Conservation (phyloP, 2,888 invertebrate genomes). For the Eurois occulta region DNA sequence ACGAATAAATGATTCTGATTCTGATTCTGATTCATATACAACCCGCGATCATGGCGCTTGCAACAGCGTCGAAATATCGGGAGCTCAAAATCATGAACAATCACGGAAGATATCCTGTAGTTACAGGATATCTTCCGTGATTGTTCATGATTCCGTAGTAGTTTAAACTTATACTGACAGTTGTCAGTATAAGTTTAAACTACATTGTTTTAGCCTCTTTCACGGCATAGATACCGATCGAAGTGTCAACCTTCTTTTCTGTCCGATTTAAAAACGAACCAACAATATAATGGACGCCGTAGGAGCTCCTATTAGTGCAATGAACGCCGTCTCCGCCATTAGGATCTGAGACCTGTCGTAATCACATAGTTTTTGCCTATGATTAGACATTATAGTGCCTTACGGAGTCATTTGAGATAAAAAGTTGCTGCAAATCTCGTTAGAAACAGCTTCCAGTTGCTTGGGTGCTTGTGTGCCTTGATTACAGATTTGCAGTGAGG, state of each 20-base stretch:
- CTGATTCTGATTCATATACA: no score
- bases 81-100: no score
- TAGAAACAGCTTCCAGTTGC: slow-evolving; percentile 31
- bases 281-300: slow-evolving; percentile 9
- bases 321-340: slow-evolving; percentile 36
- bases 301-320: slow-evolving; percentile 31
- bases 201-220: no score
- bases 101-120: no score
- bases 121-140: no score
- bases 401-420: slow-evolving; percentile 35
- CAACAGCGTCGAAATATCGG: no score
- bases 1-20: no score
- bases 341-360: slow-evolving; percentile 31
- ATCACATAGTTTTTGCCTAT: slow-evolving; percentile 42
- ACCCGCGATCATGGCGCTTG: no score
- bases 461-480: neutral
- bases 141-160: no score
- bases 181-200: no score
- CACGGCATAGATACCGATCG: neutral
- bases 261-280: slow-evolving; percentile 8
- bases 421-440: slow-evolving; percentile 39
- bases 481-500: slow-evolving; percentile 25
- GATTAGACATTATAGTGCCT: slow-evolving; percentile 33
- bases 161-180: no score
- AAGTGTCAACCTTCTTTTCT: slow-evolving; percentile 25